phyloP scores from a whole-genome alignment of 2,113 vertebrate genomes.

The Abramis brama region DNA sequence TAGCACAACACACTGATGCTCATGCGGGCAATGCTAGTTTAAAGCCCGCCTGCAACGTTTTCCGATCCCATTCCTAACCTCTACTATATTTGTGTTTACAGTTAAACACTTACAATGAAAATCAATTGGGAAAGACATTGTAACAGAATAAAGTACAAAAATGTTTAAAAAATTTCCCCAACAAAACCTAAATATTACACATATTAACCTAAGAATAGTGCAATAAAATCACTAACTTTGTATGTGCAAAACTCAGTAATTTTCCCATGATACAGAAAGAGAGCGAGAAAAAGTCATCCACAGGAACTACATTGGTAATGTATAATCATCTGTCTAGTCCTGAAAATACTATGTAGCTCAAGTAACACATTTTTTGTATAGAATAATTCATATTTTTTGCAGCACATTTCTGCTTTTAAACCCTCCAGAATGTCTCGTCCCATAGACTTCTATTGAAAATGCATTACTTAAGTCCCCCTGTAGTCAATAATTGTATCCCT shows the following conservation, averaged over 20 bases:
- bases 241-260: background rate
- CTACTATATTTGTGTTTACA: background rate
- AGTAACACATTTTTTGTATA: background rate
- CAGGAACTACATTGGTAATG: background rate
- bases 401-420: background rate
- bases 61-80: background rate
- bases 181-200: background rate
- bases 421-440: background rate
- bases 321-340: background rate
- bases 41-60: background rate
- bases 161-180: background rate
- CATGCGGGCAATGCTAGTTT: background rate
- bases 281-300: background rate
- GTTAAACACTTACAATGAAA: too few relatives aligned
- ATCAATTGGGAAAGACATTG: too few relatives aligned
- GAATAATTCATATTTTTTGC: background rate
- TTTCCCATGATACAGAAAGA: background rate
- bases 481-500: too few relatives aligned
- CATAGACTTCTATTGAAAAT: background rate
- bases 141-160: too few relatives aligned
- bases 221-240: background rate
- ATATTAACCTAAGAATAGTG: background rate
- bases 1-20: background rate
- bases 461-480: background rate
- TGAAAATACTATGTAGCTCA: background rate